These are phyloP conservation scores for Megathymus violae DNA, from an alignment of 1,140 invertebrate species.

Conservation along the genomic window DNA sequence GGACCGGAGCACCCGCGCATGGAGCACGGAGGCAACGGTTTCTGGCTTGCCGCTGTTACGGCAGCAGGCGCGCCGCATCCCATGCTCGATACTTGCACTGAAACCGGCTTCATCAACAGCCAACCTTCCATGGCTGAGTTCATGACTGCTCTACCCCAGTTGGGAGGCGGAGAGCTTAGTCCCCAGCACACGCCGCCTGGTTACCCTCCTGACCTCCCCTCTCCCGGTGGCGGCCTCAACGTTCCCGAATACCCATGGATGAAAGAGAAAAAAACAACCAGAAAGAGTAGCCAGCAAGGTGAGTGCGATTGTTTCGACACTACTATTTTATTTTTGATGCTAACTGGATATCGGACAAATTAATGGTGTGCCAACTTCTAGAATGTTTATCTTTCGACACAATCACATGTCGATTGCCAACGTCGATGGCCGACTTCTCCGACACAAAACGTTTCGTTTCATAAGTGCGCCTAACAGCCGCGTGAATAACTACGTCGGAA, in stretches of 20 bases:
- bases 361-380: constrained; percentile 9
- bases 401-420: constrained; percentile 37
- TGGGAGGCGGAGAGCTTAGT: constrained; percentile 85
- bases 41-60: constrained; percentile 80
- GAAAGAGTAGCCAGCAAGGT: constrained; percentile 96
- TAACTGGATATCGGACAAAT: background rate
- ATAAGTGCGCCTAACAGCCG: constrained; percentile 73
- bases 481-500: constrained; percentile 66
- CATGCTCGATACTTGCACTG: constrained; percentile 84
- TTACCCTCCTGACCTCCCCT: constrained; percentile 85
- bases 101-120: constrained; percentile 95
- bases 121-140: constrained; percentile 97
- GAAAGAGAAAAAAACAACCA: constrained; percentile 98
- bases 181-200: constrained; percentile 84
- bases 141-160: constrained; percentile 91
- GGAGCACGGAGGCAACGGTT: constrained; percentile 77
- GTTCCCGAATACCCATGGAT: constrained; percentile 98
- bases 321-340: constrained; percentile 3
- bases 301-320: constrained; percentile 64
- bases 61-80: constrained; percentile 78
- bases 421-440: constrained; percentile 43
- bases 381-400: constrained; percentile 7
- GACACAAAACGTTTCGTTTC: constrained; percentile 63
- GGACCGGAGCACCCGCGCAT: constrained; percentile 68
- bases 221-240: constrained; percentile 88